phyloP scores from a whole-genome alignment of 2,113 vertebrate genomes.

The Pontoporia blainvillei region DNA sequence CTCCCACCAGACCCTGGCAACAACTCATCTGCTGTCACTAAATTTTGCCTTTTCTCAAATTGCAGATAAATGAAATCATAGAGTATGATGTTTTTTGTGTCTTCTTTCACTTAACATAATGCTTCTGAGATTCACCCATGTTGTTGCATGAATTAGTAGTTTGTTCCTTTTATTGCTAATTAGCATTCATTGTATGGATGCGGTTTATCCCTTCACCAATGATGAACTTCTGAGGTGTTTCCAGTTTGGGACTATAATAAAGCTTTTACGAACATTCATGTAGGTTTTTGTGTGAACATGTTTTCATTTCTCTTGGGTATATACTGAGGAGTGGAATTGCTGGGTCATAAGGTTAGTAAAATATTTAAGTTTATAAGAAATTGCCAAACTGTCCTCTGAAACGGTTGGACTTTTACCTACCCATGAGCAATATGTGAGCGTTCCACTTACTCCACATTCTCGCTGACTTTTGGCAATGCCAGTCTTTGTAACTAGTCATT shows the following conservation, averaged over 20 bases:
- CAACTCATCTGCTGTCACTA: not conserved
- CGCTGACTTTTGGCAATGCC: not conserved
- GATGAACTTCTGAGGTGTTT: not conserved
- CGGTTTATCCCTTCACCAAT: not conserved
- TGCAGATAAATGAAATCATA: not conserved
- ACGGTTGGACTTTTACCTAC: not conserved
- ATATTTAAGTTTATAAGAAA: not conserved
- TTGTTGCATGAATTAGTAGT: not conserved
- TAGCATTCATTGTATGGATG: not conserved
- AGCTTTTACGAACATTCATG: not conserved
- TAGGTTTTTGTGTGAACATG: not conserved
- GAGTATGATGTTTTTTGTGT: not conserved
- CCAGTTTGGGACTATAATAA: not conserved
- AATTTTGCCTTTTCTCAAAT: not conserved
- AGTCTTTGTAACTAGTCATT: not conserved
- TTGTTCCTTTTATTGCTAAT: not conserved
- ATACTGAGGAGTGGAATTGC: not conserved
- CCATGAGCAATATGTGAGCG: not conserved
- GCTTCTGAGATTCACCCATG: not conserved
- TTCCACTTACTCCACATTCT: not conserved
- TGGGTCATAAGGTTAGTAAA: not conserved
- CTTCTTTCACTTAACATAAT: not conserved
- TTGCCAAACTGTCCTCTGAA: not conserved
- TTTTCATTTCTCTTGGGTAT: conserved; percentile 30
- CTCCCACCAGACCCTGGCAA: not conserved